These are phyloP conservation scores for Dysmachus trigonus DNA, from an alignment of 2,888 invertebrate genomes.

Conservation along the genomic window DNA sequence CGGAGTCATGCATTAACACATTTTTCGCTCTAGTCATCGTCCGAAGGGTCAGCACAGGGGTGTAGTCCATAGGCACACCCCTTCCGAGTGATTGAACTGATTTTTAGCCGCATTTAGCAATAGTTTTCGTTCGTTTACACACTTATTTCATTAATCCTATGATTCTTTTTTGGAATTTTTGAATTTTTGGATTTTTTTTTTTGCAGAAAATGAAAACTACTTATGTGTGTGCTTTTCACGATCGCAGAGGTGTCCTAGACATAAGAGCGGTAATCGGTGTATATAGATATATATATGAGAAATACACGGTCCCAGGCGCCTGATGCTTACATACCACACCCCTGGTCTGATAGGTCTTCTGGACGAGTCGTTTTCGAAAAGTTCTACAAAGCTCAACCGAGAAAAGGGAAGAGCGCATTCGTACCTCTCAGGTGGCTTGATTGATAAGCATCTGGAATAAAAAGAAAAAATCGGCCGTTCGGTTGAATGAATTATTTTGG, in stretches of 20 bases:
- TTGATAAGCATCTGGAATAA: conserved; percentile 80
- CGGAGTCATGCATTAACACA: not conserved
- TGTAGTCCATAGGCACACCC: conserved; percentile 51
- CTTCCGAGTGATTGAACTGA: not conserved
- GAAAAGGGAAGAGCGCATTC: conserved; percentile 54
- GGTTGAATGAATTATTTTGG: conserved; percentile 69
- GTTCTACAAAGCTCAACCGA: conserved; percentile 48
- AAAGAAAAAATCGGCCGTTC: conserved; percentile 62
- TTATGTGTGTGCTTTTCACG: conserved; percentile 19
- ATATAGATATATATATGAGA: too few relatives aligned
- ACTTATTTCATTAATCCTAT: not conserved
- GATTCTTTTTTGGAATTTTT: conserved; percentile 22
- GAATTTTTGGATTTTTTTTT: not conserved
- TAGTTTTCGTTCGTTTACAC: not conserved
- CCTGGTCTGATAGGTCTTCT: conserved; percentile 52
- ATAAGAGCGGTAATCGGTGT: conserved; percentile 31
- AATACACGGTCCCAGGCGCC: conserved; percentile 30
- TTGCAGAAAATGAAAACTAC: conserved; percentile 24
- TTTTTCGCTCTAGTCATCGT: conserved; percentile 40
- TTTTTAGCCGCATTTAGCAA: not conserved
- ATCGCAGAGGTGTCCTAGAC: conserved; percentile 29
- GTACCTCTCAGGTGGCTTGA: conserved; percentile 80
- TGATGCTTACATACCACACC: conserved; percentile 51
- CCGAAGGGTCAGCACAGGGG: conserved; percentile 51
- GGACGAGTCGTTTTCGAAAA: conserved; percentile 52